Conservation (phyloP, 2,888 invertebrate species). For the Caenorhabditis panamensis region DNA sequence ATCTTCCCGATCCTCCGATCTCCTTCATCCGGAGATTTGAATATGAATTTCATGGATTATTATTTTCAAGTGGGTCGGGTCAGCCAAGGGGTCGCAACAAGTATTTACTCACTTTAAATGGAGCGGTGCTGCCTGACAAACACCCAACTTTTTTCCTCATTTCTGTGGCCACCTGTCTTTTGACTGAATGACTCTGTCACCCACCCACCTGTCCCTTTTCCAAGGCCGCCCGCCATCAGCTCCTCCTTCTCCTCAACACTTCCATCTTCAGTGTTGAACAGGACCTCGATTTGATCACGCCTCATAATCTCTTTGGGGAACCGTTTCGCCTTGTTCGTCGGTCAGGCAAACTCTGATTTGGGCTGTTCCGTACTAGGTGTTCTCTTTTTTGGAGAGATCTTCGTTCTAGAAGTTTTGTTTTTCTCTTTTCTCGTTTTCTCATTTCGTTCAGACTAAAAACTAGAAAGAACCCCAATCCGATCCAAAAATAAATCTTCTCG, state of each 20-base stretch:
- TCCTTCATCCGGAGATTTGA: conserved; percentile 19
- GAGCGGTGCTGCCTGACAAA: not conserved
- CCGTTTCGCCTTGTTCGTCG: conserved; percentile 43
- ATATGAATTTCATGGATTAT: conserved; percentile 37
- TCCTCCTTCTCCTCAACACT: conserved; percentile 4
- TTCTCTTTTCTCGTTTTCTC: not conserved
- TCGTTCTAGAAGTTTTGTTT: not conserved
- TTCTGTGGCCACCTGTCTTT: conserved; percentile 21
- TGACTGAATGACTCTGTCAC: conserved; percentile 39
- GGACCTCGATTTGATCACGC: conserved; percentile 47
- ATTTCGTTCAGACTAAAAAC: not conserved
- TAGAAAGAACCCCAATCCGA: not conserved
- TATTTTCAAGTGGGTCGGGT: conserved; percentile 8
- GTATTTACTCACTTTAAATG: conserved; percentile 5
- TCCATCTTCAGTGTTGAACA: conserved; percentile 25
- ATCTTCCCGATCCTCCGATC: conserved; percentile 26
- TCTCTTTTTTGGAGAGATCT: not conserved
- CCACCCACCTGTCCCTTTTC: conserved; percentile 19
- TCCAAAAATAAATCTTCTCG: not conserved
- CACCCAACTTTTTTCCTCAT: not conserved
- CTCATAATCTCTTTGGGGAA: conserved; percentile 20
- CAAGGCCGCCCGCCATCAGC: conserved; percentile 16
- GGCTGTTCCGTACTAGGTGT: conserved; percentile 3
- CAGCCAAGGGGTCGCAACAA: not conserved
- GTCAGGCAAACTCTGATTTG: conserved; percentile 43